phyloP scores from a whole-genome alignment of 1,140 invertebrate genomes.

The Heliconius hermathena region DNA sequence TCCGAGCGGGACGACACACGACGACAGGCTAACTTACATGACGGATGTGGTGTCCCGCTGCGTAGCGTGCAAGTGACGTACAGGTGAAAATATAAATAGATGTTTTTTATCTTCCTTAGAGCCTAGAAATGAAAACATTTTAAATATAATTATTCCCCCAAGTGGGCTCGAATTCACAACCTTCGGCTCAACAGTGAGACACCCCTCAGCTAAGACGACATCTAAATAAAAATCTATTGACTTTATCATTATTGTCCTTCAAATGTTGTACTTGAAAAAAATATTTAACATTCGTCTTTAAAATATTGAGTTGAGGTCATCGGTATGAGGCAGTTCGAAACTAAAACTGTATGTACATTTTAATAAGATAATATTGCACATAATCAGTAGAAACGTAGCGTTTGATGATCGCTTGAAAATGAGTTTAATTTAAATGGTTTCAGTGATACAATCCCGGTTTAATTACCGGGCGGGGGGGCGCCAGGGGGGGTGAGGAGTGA shows the following conservation, averaged over 20 bases:
- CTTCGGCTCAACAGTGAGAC: too few species aligned
- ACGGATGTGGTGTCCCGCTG: constrained; percentile 12
- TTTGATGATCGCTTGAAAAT: not conserved
- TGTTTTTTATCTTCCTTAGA: too few species aligned
- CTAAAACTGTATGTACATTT: not conserved
- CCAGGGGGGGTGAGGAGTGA: not conserved
- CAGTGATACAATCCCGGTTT: constrained; percentile 13
- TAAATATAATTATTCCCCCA: too few species aligned
- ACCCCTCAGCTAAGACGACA: too few species aligned
- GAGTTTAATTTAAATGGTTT: constrained; percentile 4
- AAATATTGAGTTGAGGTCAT: too few species aligned
- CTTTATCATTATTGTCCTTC: too few species aligned
- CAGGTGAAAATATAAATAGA: too few species aligned
- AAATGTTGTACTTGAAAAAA: too few species aligned
- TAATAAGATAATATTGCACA: not conserved
- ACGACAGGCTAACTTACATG: not conserved
- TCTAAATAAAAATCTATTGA: too few species aligned
- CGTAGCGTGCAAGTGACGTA: not conserved
- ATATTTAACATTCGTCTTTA: too few species aligned
- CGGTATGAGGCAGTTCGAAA: not conserved
- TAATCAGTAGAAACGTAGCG: not conserved
- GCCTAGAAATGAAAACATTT: too few species aligned
- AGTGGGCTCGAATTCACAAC: too few species aligned
- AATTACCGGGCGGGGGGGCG: not conserved
- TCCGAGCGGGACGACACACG: not conserved